Conservation (phyloP, 30 jellyfish, hydroid and myxozoan genomes). For the Mastigias papua region DNA sequence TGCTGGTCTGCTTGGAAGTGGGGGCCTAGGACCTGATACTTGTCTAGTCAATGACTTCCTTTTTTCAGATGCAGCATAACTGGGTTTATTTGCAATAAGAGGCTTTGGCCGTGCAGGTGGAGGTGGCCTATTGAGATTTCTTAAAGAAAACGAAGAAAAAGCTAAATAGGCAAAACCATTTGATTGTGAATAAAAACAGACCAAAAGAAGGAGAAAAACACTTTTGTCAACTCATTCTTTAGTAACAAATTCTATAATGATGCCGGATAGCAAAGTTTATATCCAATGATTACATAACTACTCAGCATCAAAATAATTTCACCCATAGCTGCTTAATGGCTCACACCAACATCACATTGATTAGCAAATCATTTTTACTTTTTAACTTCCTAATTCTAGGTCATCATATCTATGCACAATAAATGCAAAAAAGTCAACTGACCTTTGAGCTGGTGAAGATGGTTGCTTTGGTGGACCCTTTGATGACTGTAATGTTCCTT, state of each 20-base stretch:
- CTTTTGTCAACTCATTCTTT: too few relatives aligned
- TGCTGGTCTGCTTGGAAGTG: constrained; percentile 47
- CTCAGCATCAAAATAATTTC: too few relatives aligned
- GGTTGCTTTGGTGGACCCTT: not conserved
- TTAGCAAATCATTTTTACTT: too few relatives aligned
- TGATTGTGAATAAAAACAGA: not conserved
- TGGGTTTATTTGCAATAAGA: constrained; percentile 25
- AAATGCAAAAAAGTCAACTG: not conserved
- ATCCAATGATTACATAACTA: too few relatives aligned
- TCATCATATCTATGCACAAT: not conserved
- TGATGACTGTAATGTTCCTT: not conserved
- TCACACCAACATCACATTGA: too few relatives aligned
- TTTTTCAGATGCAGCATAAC: not conserved
- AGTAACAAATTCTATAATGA: too few relatives aligned
- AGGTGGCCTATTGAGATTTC: constrained; percentile 11
- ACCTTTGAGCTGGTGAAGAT: constrained; percentile 14
- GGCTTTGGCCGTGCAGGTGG: constrained; percentile 53
- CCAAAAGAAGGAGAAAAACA: too few relatives aligned
- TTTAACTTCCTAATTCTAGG: not conserved
- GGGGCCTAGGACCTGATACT: constrained; percentile 40
- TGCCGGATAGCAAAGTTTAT: too few relatives aligned
- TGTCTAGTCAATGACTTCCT: constrained; percentile 21
- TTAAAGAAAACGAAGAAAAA: not conserved
- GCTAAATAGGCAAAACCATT: not conserved
- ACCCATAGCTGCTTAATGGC: too few relatives aligned